Percentiles rank a stretch among this genome's conserved stretches.
Conservation (phyloP, 2,888 invertebrate genomes). For the Protonemura montana region DNA sequence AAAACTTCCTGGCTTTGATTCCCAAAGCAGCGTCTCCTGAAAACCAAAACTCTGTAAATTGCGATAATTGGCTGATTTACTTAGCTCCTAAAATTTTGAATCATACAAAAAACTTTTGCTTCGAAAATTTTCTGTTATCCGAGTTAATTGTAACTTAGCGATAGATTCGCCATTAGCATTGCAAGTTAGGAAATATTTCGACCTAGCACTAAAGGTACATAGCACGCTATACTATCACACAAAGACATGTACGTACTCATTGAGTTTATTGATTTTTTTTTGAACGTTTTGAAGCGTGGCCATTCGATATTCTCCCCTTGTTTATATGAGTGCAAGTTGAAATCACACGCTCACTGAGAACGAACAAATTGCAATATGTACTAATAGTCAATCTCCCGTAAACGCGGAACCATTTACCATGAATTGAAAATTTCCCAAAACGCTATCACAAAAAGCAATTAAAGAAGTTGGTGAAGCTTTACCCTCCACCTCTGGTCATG, state of each 20-base stretch:
- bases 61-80: not conserved
- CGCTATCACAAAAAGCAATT: not conserved
- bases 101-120: not conserved
- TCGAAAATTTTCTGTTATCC: too few species aligned
- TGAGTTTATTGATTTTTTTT: not conserved
- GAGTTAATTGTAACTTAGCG: too few species aligned
- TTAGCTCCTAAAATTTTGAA: not conserved
- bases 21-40: too few species aligned
- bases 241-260: too few species aligned
- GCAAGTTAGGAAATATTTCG: too few species aligned
- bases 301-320: not conserved
- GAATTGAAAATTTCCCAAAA: constrained; percentile 7
- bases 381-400: constrained; percentile 4
- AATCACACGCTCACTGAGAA: not conserved
- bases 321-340: not conserved
- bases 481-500: not conserved
- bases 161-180: too few species aligned
- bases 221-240: too few species aligned
- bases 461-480: not conserved
- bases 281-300: not conserved
- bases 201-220: too few species aligned
- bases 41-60: not conserved
- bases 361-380: constrained; percentile 12
- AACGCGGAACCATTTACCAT: not conserved
- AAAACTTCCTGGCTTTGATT: too few species aligned